These are phyloP conservation scores for Xiphophorus couchianus DNA, from an alignment of 2,113 vertebrate species.

Conservation along the genomic window DNA sequence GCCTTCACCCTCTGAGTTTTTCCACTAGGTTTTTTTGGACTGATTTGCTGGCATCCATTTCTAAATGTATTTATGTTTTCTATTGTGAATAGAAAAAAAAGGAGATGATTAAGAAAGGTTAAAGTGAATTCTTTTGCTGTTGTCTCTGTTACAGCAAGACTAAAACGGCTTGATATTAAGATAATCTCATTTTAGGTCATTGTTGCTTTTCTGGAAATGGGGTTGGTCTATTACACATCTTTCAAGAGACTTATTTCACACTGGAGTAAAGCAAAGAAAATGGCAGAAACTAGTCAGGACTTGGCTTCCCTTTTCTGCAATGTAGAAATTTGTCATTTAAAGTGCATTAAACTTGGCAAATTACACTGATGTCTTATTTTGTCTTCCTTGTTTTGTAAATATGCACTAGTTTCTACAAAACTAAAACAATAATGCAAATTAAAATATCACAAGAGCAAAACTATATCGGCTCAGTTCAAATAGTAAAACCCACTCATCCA, in stretches of 20 bases:
- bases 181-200: background rate
- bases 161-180: background rate
- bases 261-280: conserved; percentile 4
- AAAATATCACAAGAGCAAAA: too few relatives aligned
- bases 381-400: background rate
- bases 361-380: conserved; percentile 16
- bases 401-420: background rate
- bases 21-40: background rate
- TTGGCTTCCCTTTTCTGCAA: conserved; percentile 22
- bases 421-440: too few relatives aligned
- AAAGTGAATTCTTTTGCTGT: background rate
- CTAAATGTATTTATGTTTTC: background rate
- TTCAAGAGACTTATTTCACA: conserved; percentile 34
- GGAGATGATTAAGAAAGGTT: background rate
- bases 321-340: conserved; percentile 30
- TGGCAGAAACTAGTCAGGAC: background rate
- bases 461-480: too few relatives aligned
- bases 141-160: background rate
- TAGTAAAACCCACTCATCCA: too few relatives aligned
- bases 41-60: background rate
- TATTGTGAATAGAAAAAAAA: background rate
- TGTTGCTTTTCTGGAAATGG: background rate
- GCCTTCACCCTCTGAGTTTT: background rate
- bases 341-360: conserved; percentile 52
- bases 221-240: conserved; percentile 12